Percentiles rank a stretch among this genome's conserved stretches.
Conservation (phyloP, 2,888 invertebrate genomes). For the Mystacides longicornis region DNA sequence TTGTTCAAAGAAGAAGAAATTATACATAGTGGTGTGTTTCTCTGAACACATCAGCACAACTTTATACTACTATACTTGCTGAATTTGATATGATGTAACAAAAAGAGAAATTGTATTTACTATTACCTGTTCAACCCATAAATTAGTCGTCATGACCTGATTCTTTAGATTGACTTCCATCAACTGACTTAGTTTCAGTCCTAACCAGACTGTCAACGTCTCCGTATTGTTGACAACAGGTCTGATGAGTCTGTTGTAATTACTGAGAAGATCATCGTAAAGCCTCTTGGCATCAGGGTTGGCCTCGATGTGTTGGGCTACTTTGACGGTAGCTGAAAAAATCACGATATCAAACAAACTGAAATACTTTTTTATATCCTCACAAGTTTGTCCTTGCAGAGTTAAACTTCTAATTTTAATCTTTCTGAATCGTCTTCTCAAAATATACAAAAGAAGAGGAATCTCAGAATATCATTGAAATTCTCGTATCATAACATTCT, state of each 20-base stretch:
- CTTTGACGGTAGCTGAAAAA: conserved; percentile 14
- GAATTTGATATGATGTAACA: neutral
- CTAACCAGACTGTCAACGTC: conserved; percentile 84
- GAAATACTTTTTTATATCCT: too few relatives aligned
- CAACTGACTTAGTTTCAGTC: conserved; percentile 81
- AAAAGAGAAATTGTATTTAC: neutral
- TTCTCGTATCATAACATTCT: too few relatives aligned
- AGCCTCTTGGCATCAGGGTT: conserved; percentile 92
- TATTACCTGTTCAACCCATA: conserved; percentile 87
- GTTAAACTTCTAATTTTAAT: too few relatives aligned
- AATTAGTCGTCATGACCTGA: conserved; percentile 90
- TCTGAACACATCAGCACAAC: too few relatives aligned
- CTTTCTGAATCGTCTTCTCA: too few relatives aligned
- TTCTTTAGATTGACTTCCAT: conserved; percentile 89
- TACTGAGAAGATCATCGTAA: conserved; percentile 91
- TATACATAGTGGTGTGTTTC: too few relatives aligned
- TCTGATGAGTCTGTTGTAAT: conserved; percentile 90
- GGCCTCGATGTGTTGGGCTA: conserved; percentile 49
- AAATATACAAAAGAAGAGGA: too few relatives aligned
- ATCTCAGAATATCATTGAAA: too few relatives aligned
- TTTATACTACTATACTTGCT: neutral
- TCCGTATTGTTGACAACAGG: conserved; percentile 91
- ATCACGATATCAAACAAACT: too few relatives aligned
- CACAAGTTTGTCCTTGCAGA: too few relatives aligned
- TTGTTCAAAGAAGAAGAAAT: too few relatives aligned